phyloP scores from a whole-genome alignment of 2,113 vertebrate genomes.

The Odontesthes bonariensis region DNA sequence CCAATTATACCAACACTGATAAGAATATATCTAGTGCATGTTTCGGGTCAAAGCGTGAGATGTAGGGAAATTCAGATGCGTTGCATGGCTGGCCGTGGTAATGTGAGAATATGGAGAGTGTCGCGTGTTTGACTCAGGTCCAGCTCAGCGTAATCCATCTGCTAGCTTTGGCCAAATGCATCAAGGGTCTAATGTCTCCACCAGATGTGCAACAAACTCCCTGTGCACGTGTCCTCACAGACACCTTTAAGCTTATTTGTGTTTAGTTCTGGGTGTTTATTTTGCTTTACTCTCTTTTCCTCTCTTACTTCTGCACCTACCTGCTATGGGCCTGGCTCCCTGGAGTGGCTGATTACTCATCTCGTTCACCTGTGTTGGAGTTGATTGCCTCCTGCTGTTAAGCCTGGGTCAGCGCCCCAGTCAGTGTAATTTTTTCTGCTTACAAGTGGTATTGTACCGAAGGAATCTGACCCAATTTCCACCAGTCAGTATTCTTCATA shows the following conservation, averaged over 20 bases:
- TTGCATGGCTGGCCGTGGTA: constrained; percentile 1
- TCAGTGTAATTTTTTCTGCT: too few species aligned
- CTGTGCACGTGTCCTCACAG: constrained; percentile 13
- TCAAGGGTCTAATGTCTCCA: constrained; percentile 54
- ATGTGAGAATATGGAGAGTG: background rate
- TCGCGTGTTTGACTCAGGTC: constrained; percentile 37
- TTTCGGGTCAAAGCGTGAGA: constrained; percentile 12
- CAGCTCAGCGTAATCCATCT: constrained; percentile 56
- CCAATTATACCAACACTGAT: constrained; percentile 2
- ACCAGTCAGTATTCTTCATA: too few species aligned
- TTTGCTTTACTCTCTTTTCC: background rate
- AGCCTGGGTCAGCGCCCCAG: too few species aligned
- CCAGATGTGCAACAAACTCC: constrained; percentile 60
- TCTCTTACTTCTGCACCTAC: background rate
- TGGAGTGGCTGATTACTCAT: too few species aligned
- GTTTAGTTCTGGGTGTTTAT: too few species aligned
- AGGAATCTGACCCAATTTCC: too few species aligned
- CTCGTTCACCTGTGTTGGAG: too few species aligned
- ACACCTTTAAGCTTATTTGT: constrained; percentile 44
- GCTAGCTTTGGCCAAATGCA: constrained; percentile 32
- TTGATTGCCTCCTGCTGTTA: too few species aligned
- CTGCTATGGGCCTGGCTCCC: too few species aligned
- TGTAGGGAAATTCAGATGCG: background rate
- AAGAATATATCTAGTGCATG: background rate
- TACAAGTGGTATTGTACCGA: too few species aligned